Conservation (phyloP, 2,797 vertebrate species). For the Anabas testudineus region DNA sequence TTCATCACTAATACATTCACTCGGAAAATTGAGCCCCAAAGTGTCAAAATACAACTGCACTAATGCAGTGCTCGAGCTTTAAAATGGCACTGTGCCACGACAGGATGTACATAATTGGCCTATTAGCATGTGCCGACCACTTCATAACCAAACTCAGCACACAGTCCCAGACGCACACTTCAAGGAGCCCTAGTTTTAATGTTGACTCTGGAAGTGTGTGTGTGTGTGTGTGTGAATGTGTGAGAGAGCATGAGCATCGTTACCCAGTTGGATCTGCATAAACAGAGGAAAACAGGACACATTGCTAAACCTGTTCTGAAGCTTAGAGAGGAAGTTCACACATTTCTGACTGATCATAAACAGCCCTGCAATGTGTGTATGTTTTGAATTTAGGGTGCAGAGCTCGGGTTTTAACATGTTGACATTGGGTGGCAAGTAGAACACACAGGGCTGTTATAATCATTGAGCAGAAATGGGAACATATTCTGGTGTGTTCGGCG, state of each 20-base stretch:
- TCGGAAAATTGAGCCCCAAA: constrained; percentile 86
- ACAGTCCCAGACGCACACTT: constrained; percentile 83
- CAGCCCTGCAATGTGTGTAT: constrained; percentile 53
- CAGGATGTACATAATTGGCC: constrained; percentile 86
- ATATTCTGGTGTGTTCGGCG: constrained; percentile 13
- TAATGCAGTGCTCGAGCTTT: constrained; percentile 82
- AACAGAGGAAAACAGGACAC: constrained; percentile 78
- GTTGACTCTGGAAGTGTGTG: constrained; percentile 77
- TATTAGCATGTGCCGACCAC: constrained; percentile 88
- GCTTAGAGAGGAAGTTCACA: constrained; percentile 71
- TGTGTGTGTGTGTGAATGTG: constrained; percentile 40
- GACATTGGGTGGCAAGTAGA: constrained; percentile 49
- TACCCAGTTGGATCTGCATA: constrained; percentile 76
- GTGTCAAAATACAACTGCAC: constrained; percentile 86
- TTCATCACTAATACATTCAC: constrained; percentile 92
- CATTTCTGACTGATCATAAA: constrained; percentile 80
- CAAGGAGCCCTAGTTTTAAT: constrained; percentile 82
- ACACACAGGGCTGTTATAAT: constrained; percentile 31
- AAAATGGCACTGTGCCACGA: constrained; percentile 83
- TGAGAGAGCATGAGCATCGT: constrained; percentile 63
- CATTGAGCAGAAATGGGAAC: constrained; percentile 36
- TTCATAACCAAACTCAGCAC: constrained; percentile 83
- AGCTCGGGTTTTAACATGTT: constrained; percentile 55
- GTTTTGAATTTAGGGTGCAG: constrained; percentile 54
- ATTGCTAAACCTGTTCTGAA: constrained; percentile 76